Conservation (phyloP, 2,113 vertebrate genomes). For the Pterocles orientalis region DNA sequence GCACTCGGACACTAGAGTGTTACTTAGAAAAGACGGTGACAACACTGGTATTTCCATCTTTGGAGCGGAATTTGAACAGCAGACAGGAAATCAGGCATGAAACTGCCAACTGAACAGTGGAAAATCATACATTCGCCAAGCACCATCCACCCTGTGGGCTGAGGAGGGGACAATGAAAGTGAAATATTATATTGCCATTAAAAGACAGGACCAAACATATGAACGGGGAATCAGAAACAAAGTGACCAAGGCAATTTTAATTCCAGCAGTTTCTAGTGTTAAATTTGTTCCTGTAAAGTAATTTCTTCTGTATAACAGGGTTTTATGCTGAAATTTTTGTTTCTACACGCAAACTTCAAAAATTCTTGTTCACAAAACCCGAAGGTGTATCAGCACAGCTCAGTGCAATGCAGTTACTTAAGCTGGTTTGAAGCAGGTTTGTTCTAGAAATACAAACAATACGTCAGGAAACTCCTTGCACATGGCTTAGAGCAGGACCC, state of each 20-base stretch:
- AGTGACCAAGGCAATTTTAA: not conserved
- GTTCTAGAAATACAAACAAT: not conserved
- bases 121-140: not conserved
- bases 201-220: not conserved
- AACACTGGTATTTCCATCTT: slow-evolving; percentile 29
- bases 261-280: not conserved
- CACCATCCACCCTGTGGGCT: not conserved
- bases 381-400: not conserved
- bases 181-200: not conserved
- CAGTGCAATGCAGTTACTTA: not conserved
- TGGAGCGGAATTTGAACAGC: not conserved
- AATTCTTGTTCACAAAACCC: not conserved
- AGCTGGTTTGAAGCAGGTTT: not conserved
- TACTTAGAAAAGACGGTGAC: slow-evolving; percentile 8
- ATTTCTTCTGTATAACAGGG: not conserved
- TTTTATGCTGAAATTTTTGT: not conserved
- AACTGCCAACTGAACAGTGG: slow-evolving; percentile 5
- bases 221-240: not conserved
- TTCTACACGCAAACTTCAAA: not conserved
- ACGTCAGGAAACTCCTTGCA: not conserved
- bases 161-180: not conserved
- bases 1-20: not conserved
- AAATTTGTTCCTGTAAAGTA: not conserved
- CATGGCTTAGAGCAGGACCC: not conserved
- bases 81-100: slow-evolving; percentile 27